phyloP scores from a whole-genome alignment of 92 coral and sea anemone species.

The Umimayanthus chanpuru region DNA sequence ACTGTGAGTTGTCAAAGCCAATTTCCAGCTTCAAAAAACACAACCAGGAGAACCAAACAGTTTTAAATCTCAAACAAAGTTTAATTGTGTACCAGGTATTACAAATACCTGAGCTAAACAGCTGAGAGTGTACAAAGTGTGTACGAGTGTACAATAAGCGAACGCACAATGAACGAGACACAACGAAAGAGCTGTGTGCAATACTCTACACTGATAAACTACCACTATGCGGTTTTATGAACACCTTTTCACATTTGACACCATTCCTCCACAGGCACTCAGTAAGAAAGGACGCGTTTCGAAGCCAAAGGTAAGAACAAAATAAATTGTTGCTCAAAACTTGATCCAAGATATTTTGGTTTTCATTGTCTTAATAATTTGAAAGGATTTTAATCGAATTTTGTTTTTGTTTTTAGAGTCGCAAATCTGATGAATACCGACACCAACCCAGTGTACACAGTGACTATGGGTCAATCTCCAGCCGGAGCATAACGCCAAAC shows the following conservation, averaged over 20 bases:
- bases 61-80: too few relatives aligned
- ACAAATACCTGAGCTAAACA: too few relatives aligned
- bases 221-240: background rate
- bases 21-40: too few relatives aligned
- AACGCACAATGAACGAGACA: too few relatives aligned
- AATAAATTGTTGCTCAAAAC: background rate
- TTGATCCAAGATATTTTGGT: background rate
- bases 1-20: too few relatives aligned
- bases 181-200: background rate
- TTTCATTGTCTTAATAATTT: background rate
- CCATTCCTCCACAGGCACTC: slow-evolving; percentile 41
- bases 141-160: too few relatives aligned
- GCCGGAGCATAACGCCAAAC: slow-evolving; percentile 94
- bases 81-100: too few relatives aligned
- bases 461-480: slow-evolving; percentile 95
- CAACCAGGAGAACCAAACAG: too few relatives aligned
- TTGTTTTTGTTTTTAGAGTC: slow-evolving; percentile 49
- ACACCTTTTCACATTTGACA: background rate
- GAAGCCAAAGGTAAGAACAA: slow-evolving; percentile 39
- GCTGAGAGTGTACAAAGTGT: too few relatives aligned
- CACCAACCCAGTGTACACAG: slow-evolving; percentile 84
- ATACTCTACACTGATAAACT: background rate
- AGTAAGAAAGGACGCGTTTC: slow-evolving; percentile 45
- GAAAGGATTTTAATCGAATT: background rate
- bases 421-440: slow-evolving; percentile 67